phyloP scores from a whole-genome alignment of 1,140 invertebrate species.

The Oscheius sp. region DNA sequence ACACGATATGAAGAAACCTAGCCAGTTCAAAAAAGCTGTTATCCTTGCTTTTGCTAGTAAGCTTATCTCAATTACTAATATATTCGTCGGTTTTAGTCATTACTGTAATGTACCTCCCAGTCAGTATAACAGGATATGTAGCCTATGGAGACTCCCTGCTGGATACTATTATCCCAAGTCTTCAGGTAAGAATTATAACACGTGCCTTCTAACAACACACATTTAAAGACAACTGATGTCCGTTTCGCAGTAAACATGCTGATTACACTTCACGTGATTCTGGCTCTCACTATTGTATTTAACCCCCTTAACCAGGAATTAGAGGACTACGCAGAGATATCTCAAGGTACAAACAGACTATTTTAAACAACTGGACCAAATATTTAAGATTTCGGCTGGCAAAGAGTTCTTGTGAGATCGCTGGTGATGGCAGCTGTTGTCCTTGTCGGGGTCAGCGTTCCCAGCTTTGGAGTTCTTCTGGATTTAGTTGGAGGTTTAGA shows the following conservation, averaged over 20 bases:
- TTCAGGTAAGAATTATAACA: constrained; percentile 22
- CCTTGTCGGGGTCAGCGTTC: constrained; percentile 59
- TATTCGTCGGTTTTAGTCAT: constrained; percentile 49
- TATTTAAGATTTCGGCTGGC: constrained; percentile 58
- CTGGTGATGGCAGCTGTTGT: constrained; percentile 49
- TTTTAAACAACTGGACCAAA: not conserved
- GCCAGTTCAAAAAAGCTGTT: constrained; percentile 52
- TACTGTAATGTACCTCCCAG: constrained; percentile 54
- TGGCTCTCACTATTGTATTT: constrained; percentile 70
- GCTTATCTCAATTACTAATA: constrained; percentile 20
- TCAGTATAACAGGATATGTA: constrained; percentile 50
- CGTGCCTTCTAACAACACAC: not conserved
- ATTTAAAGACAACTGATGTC: constrained; percentile 26
- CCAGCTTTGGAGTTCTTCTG: constrained; percentile 60
- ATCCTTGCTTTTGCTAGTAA: constrained; percentile 50
- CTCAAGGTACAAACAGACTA: constrained; percentile 18
- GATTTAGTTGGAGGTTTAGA: constrained; percentile 58
- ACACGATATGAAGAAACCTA: constrained; percentile 68
- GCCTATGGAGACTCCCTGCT: constrained; percentile 47
- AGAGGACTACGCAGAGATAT: constrained; percentile 39
- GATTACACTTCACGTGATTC: constrained; percentile 68
- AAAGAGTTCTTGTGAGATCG: constrained; percentile 53
- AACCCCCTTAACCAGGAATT: constrained; percentile 69
- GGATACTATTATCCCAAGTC: constrained; percentile 33
- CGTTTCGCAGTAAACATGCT: constrained; percentile 66